phyloP scores from a whole-genome alignment of 2,797 vertebrate species.

The Gymnodraco acuticeps region DNA sequence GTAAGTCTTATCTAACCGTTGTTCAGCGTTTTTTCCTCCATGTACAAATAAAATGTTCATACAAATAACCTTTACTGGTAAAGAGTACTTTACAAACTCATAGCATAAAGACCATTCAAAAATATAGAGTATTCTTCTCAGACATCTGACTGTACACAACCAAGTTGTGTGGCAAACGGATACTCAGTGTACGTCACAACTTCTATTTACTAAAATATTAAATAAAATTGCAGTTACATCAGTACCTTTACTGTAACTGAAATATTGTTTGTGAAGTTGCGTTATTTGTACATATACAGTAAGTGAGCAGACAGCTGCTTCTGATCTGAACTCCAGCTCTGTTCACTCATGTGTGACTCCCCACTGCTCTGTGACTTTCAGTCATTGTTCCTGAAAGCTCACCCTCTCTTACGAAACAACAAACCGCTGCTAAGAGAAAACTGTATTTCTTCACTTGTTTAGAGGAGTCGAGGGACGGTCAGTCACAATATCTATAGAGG shows the following conservation, averaged over 20 bases:
- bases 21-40: too few species aligned
- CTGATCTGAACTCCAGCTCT: conserved; percentile 9
- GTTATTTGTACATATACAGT: too few species aligned
- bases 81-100: too few species aligned
- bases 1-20: too few species aligned
- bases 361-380: background rate
- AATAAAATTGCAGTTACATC: background rate
- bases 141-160: background rate
- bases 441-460: background rate
- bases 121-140: too few species aligned
- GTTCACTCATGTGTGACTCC: conserved; percentile 5
- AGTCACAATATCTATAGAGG: background rate
- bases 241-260: background rate
- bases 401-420: conserved; percentile 22
- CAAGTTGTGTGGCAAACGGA: background rate
- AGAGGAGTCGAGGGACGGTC: background rate
- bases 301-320: conserved; percentile 7
- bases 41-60: too few species aligned
- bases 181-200: background rate
- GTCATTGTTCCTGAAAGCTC: conserved; percentile 15
- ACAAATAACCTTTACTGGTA: too few species aligned
- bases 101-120: too few species aligned
- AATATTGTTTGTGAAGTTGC: too few species aligned
- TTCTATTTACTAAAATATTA: background rate
- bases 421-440: background rate